phyloP scores from a whole-genome alignment of 2,888 invertebrate genomes.

The Hydraecia micacea region DNA sequence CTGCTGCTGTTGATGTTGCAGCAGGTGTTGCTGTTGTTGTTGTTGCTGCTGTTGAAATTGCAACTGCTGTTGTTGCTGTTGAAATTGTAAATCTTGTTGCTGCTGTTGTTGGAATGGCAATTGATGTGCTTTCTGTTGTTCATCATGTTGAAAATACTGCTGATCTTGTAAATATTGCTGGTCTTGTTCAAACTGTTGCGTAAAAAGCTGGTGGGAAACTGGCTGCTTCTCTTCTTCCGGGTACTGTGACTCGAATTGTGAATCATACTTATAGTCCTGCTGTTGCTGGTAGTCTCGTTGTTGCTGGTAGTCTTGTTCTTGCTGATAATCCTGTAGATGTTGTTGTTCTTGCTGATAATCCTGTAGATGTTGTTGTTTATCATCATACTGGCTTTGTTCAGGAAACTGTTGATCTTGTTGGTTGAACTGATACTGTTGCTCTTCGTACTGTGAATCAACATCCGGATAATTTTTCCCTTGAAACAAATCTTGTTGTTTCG shows the following conservation, averaged over 20 bases:
- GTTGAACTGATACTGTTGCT: slow-evolving; percentile 70
- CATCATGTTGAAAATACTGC: slow-evolving; percentile 72
- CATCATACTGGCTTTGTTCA: slow-evolving; percentile 69
- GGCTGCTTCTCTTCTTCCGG: slow-evolving; percentile 71
- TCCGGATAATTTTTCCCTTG: slow-evolving; percentile 78
- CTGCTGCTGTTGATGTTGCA: slow-evolving; percentile 75
- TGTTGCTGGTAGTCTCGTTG: slow-evolving; percentile 64
- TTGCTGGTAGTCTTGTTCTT: slow-evolving; percentile 61
- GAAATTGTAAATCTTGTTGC: slow-evolving; percentile 65
- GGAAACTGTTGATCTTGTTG: slow-evolving; percentile 68
- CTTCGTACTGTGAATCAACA: slow-evolving; percentile 75
- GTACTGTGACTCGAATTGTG: slow-evolving; percentile 68
- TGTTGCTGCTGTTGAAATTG: slow-evolving; percentile 71
- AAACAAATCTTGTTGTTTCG: slow-evolving; percentile 78
- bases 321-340: slow-evolving; percentile 43
- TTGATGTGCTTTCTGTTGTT: slow-evolving; percentile 71
- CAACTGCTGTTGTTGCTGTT: slow-evolving; percentile 67
- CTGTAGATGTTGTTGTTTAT: slow-evolving; percentile 62
- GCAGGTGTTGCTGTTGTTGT: slow-evolving; percentile 72
- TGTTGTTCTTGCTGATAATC: slow-evolving; percentile 59
- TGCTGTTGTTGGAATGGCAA: slow-evolving; percentile 70
- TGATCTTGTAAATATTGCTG: slow-evolving; percentile 74
- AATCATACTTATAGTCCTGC: slow-evolving; percentile 59
- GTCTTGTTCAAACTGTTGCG: slow-evolving; percentile 70
- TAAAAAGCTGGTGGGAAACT: slow-evolving; percentile 69